Percentiles rank a stretch among this genome's conserved stretches.
phyloP scores from a whole-genome alignment of 2,113 vertebrate genomes.

The Accipiter cooperii region DNA sequence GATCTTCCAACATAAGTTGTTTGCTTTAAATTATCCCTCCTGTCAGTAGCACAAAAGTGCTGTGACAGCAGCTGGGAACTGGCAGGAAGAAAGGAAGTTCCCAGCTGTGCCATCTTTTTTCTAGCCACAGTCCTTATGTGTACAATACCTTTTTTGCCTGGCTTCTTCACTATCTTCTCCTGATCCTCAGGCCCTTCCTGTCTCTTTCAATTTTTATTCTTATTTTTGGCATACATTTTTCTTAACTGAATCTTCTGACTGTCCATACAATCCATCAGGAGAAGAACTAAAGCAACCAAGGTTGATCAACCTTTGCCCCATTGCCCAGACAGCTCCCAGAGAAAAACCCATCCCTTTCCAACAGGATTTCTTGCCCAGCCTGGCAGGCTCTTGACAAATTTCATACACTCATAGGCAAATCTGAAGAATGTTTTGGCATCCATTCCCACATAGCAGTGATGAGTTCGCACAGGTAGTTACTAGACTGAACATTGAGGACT shows the following conservation, averaged over 20 bases:
- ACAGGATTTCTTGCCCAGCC: not conserved
- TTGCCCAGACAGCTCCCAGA: not conserved
- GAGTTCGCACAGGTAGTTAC: not conserved
- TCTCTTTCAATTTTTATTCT: not conserved
- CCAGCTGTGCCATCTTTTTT: not conserved
- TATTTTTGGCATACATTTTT: not conserved
- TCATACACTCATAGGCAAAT: not conserved
- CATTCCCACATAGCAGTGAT: not conserved
- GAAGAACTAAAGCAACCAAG: not conserved
- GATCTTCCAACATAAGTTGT: slow-evolving; percentile 30
- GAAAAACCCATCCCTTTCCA: not conserved
- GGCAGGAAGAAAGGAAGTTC: not conserved
- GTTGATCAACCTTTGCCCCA: not conserved
- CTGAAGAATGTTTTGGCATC: not conserved
- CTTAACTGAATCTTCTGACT: not conserved
- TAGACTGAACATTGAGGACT: not conserved
- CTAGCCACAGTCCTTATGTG: not conserved
- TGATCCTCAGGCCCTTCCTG: not conserved
- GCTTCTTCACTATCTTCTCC: not conserved
- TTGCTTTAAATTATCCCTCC: slow-evolving; percentile 26
- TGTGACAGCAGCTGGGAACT: slow-evolving; percentile 9
- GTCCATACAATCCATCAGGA: not conserved
- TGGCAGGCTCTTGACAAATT: not conserved
- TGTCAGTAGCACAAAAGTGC: slow-evolving; percentile 19
- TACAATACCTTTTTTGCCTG: not conserved